These are phyloP conservation scores for Machaerirhynchus nigripectus DNA, from an alignment of 2,113 vertebrate genomes.

Conservation along the genomic window DNA sequence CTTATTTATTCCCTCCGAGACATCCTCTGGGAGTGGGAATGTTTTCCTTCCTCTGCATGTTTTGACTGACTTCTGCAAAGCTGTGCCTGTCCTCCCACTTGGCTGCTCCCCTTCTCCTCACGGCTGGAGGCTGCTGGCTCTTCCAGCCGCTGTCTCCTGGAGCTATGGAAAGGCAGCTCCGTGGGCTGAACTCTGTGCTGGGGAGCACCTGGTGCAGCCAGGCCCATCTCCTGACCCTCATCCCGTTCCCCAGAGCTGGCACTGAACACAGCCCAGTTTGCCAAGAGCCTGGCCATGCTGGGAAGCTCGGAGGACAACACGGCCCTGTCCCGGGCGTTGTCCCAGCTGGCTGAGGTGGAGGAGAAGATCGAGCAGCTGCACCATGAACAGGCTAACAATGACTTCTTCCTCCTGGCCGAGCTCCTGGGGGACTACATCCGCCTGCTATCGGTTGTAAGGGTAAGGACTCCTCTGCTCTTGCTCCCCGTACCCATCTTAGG, in stretches of 20 bases:
- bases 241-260: conserved; percentile 75
- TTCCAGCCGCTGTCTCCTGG: not conserved
- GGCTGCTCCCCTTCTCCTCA: not conserved
- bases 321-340: conserved; percentile 90
- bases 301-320: conserved; percentile 98
- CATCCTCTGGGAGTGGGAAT: not conserved
- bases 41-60: not conserved
- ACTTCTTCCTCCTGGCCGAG: conserved; percentile 91
- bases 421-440: conserved; percentile 94
- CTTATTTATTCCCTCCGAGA: not conserved
- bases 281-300: conserved; percentile 95
- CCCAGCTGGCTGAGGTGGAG: conserved; percentile 95
- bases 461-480: conserved; percentile 47
- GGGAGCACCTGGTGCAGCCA: not conserved
- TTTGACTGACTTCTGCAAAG: not conserved
- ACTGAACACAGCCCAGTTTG: conserved; percentile 88
- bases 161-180: not conserved
- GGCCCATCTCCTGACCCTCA: not conserved
- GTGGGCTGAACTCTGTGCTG: not conserved
- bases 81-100: not conserved
- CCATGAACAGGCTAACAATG: conserved; percentile 90
- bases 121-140: not conserved
- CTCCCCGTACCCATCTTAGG: rapidly evolving
- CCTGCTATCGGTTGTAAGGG: conserved; percentile 88
- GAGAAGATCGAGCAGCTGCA: conserved; percentile 96